Evolutionary conservation across 1,140 invertebrate genomes (phyloP), one percentile per base, ranked within the genome.

Genomic region (Macrocentrus cingulum): DNA sequence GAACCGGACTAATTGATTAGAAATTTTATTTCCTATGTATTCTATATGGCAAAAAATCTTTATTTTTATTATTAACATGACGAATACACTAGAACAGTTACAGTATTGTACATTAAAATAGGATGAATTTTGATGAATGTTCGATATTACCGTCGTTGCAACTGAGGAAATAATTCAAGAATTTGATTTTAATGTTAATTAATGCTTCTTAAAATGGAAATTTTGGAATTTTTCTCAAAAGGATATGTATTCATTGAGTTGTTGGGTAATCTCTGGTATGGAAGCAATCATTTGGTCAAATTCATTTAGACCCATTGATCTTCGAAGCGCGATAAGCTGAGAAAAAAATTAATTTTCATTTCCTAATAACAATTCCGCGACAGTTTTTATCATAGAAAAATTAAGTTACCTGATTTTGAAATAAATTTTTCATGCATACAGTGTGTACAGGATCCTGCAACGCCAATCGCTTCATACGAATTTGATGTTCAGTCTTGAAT

Each of bases 201-300:
- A 25, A 4, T 49, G 23, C 23, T 23, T 15, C n/a, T 23, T 23
- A 19, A 18, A 51, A 6, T 11, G 6, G 29, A 25, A 16, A 32
- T 18, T 16, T n/a, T n/a, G n/a, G n/a, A 48, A 49, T 49, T 18
- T 13, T 18, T 9, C 36, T 49, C 25, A 49, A 34, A 49, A 16
- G 9, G 80, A 81, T 69, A 87, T 80, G 64, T 84, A 86, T 57
- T 84, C 83, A 65, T 81, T 81, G 36, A 91, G 80, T 71, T 89
- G 85, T 61, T 86, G 77, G 57, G 89, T 70, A 1, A 86, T 87
- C 55, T 88, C 88, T 5, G 80, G 75, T 64, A 91, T 80, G 0
- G 83, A 84, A 19, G 82, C 80, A 63, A 92, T 75, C n/a, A 93
- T 70, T 50, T 86, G 84, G 48, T 89, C 81, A 74, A 90, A 93